Percentiles rank a stretch among this genome's conserved stretches.
phyloP scores from a whole-genome alignment of 92 coral and sea anemone genomes.

The Siderastrea radians region DNA sequence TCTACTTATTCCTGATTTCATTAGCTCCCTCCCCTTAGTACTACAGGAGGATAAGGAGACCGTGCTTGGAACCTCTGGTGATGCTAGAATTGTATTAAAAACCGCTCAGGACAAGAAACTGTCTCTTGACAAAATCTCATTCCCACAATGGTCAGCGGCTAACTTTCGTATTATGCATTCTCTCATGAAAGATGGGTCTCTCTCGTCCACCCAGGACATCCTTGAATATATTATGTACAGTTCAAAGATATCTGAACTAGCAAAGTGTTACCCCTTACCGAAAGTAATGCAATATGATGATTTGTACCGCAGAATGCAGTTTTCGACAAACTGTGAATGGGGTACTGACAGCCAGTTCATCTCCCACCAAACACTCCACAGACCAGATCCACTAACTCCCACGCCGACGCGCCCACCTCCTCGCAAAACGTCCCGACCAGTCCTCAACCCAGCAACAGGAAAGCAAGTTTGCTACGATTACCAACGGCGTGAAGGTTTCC shows the following conservation, averaged over 20 bases:
- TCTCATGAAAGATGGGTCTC: background rate
- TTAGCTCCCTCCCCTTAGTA: conserved; percentile 7
- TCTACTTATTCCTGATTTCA: conserved; percentile 1
- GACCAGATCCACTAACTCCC: background rate
- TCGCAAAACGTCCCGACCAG: conserved; percentile 14
- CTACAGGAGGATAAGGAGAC: conserved; percentile 31
- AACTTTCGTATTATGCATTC: conserved; percentile 18
- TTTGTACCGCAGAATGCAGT: conserved; percentile 7
- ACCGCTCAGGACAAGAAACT: conserved; percentile 23
- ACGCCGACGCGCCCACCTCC: conserved; percentile 1
- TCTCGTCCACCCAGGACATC: conserved; percentile 8
- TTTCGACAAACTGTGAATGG: conserved; percentile 7
- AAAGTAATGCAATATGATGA: conserved; percentile 6
- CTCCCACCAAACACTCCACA: conserved; percentile 8
- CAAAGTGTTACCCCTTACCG: conserved; percentile 18
- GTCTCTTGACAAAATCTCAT: conserved; percentile 31
- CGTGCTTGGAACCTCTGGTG: conserved; percentile 20
- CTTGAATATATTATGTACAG: background rate
- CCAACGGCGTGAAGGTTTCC: background rate
- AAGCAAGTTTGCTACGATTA: conserved; percentile 15
- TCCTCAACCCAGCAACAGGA: conserved; percentile 21
- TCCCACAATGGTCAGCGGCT: conserved; percentile 30
- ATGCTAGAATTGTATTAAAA: conserved; percentile 11
- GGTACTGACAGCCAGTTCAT: conserved; percentile 28
- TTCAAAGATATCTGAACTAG: conserved; percentile 11